Evolutionary conservation across 2,888 invertebrate genomes (phyloP).

Genomic region (Drosophila austrosaltans): DNA sequence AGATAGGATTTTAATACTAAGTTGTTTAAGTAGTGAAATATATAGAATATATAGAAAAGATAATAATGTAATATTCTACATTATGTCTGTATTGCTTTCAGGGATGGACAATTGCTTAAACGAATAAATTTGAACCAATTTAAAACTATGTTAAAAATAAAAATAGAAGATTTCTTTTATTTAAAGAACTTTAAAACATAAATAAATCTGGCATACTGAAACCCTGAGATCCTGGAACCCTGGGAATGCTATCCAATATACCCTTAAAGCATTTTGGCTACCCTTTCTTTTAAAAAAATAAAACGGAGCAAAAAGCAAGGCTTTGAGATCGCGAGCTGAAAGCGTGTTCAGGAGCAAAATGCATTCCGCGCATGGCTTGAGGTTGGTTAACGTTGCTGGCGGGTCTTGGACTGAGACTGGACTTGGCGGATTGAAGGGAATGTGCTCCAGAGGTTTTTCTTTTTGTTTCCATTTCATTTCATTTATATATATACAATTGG

Average conservation of each 20-base stretch:
- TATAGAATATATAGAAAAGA: no score
- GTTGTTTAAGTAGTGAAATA: no score
- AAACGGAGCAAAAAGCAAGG: conserved; percentile 18
- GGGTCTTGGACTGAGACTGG: conserved; percentile 14
- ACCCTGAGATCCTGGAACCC: no score
- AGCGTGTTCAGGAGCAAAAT: conserved; percentile 72
- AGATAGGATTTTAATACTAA: no score
- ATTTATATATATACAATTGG: neutral
- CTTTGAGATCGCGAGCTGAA: conserved; percentile 52
- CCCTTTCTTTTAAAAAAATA: neutral
- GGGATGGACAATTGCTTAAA: no score
- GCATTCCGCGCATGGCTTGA: conserved; percentile 60
- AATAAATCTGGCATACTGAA: no score
- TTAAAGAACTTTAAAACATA: no score
- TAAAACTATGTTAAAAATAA: no score
- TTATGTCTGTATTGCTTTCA: no score
- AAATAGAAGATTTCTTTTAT: no score
- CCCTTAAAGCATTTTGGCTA: neutral
- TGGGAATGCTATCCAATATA: neutral
- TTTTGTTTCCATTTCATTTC: conserved; percentile 15
- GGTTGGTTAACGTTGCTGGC: conserved; percentile 34
- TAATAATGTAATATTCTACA: no score
- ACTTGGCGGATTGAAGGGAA: conserved; percentile 17
- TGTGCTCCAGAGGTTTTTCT: conserved; percentile 32
- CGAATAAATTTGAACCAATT: no score